phyloP scores from a whole-genome alignment of 2,113 vertebrate genomes.

The human region DNA sequence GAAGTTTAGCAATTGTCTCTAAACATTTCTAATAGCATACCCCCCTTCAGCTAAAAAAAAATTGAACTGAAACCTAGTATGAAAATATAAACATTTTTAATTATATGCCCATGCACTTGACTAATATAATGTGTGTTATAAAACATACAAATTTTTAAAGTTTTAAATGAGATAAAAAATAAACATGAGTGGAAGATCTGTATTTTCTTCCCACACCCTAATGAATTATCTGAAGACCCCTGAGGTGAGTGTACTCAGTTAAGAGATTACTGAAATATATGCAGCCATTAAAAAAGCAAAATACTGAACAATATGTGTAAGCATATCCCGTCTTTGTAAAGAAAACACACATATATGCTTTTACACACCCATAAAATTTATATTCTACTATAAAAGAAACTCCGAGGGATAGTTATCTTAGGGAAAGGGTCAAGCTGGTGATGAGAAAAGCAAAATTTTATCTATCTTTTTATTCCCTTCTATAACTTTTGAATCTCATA shows the following conservation, averaged over 20 bases:
- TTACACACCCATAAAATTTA: neutral
- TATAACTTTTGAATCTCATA: conserved; percentile 1
- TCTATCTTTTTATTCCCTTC: neutral
- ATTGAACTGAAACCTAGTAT: neutral
- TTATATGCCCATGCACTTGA: neutral
- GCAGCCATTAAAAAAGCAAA: neutral
- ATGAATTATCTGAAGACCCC: neutral
- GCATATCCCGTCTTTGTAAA: neutral
- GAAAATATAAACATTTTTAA: neutral
- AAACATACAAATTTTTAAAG: neutral
- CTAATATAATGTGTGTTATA: neutral
- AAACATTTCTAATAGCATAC: neutral
- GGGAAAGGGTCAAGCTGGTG: neutral
- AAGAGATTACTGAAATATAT: neutral
- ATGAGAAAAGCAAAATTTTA: neutral
- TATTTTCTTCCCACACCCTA: neutral
- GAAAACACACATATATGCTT: neutral
- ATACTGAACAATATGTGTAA: neutral
- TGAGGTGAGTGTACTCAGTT: neutral
- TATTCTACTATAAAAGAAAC: neutral
- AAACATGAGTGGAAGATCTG: neutral
- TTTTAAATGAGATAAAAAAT: neutral
- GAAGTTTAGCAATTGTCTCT: neutral
- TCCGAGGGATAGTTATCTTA: neutral
- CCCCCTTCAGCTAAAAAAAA: neutral